These are phyloP conservation scores for Nothobranchius furzeri DNA, from an alignment of 2,113 vertebrate genomes.

Conservation along the genomic window DNA sequence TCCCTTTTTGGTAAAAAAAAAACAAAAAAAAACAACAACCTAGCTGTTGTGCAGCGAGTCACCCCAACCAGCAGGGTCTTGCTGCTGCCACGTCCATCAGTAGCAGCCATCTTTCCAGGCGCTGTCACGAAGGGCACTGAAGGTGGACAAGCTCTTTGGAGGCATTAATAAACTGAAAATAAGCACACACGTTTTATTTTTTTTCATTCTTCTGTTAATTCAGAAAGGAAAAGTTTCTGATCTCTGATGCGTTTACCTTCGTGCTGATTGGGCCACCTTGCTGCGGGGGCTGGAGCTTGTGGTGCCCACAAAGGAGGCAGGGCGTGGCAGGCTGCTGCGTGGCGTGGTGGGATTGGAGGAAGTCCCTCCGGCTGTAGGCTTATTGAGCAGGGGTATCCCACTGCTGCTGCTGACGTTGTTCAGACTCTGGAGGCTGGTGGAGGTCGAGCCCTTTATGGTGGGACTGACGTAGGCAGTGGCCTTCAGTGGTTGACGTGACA, in stretches of 20 bases:
- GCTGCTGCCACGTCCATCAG: slow-evolving; percentile 57
- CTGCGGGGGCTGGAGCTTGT: slow-evolving; percentile 63
- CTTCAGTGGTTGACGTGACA: slow-evolving; percentile 85
- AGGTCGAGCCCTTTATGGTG: slow-evolving; percentile 83
- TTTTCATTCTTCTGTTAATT: too few relatives aligned
- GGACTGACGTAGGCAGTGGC: slow-evolving; percentile 94
- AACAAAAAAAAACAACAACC: too few relatives aligned
- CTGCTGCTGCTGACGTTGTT: slow-evolving; percentile 68
- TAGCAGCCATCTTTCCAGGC: slow-evolving; percentile 94
- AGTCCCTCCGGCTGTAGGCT: slow-evolving; percentile 71
- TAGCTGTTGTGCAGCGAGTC: slow-evolving; percentile 16
- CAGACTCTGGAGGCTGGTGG: slow-evolving; percentile 76
- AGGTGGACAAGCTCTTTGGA: slow-evolving; percentile 88
- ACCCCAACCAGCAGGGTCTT: slow-evolving; percentile 87
- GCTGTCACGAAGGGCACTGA: slow-evolving; percentile 87
- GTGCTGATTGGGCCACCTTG: slow-evolving; percentile 86
- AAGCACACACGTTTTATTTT: too few relatives aligned
- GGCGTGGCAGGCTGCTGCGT: slow-evolving; percentile 86
- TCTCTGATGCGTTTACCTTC: slow-evolving; percentile 79
- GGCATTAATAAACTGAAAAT: slow-evolving; percentile 87
- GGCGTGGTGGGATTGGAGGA: slow-evolving; percentile 71
- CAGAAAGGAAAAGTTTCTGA: too few relatives aligned
- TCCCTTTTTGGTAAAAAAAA: slow-evolving; percentile 18
- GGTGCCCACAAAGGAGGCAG: slow-evolving; percentile 60
- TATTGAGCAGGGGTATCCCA: slow-evolving; percentile 87